Conservation (phyloP, 2,797 vertebrate genomes). For the Vultur gryphus region DNA sequence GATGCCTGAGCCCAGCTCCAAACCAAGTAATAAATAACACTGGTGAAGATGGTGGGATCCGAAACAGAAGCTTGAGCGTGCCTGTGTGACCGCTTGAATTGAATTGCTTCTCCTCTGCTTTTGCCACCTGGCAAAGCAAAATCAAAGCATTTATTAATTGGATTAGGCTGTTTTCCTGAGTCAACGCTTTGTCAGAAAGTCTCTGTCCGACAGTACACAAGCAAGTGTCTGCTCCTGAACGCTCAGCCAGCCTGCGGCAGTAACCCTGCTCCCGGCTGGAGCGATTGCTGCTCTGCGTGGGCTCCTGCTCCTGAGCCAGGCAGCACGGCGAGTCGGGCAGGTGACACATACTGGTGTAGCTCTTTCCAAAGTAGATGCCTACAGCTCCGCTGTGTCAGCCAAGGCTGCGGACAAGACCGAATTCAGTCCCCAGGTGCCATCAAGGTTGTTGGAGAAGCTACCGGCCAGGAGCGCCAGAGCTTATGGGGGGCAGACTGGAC, state of each 20-base stretch:
- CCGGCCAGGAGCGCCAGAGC: rapidly evolving
- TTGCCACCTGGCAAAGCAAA: background rate
- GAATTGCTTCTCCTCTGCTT: background rate
- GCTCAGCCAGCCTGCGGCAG: background rate
- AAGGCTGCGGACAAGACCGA: rapidly evolving
- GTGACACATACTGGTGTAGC: background rate
- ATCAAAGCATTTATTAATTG: background rate
- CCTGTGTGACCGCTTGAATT: background rate
- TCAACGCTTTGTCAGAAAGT: background rate
- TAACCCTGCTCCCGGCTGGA: rapidly evolving
- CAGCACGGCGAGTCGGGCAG: rapidly evolving
- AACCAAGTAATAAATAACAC: background rate
- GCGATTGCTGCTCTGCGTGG: rapidly evolving
- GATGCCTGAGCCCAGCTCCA: background rate
- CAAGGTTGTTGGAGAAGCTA: background rate
- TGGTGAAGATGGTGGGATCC: background rate
- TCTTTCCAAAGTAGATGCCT: background rate
- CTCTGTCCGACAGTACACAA: background rate
- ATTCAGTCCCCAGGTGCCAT: background rate
- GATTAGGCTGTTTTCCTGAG: background rate
- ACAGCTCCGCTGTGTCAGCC: background rate
- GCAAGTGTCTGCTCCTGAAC: background rate
- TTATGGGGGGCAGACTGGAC: background rate
- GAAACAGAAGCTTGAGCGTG: background rate
- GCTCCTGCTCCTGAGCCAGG: background rate